phyloP scores from a whole-genome alignment of 1,140 invertebrate species.

The Holcopasites calliopsidis region DNA sequence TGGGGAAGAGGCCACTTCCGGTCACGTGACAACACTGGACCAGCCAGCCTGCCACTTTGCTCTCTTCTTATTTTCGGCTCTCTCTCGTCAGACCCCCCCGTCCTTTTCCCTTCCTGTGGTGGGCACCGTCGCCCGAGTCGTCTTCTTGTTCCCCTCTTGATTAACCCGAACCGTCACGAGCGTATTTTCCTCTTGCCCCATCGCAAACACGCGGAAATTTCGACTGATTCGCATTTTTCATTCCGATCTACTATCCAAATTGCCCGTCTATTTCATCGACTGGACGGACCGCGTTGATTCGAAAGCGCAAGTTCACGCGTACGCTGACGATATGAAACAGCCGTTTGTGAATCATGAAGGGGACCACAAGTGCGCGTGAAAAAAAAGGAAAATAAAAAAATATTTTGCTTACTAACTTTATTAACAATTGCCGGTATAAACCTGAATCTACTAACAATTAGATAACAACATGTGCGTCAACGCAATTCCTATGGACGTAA shows the following conservation, averaged over 20 bases:
- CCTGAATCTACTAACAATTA: constrained; percentile 46
- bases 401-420: constrained; percentile 42
- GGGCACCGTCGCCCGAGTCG: constrained; percentile 60
- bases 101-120: constrained; percentile 41
- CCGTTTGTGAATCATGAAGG: no score
- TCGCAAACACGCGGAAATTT: not conserved
- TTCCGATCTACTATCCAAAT: no score
- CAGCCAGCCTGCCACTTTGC: constrained; percentile 77
- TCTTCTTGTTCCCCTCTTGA: constrained; percentile 53
- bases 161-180: constrained; percentile 53
- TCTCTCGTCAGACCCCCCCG: constrained; percentile 63
- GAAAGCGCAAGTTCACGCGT: no score
- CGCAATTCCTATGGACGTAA: constrained; percentile 40
- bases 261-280: no score
- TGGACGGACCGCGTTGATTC: no score
- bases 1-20: constrained; percentile 73
- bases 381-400: not conserved
- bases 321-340: no score
- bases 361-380: not conserved
- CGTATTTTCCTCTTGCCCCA: not conserved
- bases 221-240: not conserved
- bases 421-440: constrained; percentile 48
- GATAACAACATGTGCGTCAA: constrained; percentile 49
- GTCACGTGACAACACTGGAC: constrained; percentile 77
- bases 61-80: constrained; percentile 80